These are phyloP conservation scores for Coracopsis vasa DNA, from an alignment of 2,113 vertebrate species.

Conservation along the genomic window DNA sequence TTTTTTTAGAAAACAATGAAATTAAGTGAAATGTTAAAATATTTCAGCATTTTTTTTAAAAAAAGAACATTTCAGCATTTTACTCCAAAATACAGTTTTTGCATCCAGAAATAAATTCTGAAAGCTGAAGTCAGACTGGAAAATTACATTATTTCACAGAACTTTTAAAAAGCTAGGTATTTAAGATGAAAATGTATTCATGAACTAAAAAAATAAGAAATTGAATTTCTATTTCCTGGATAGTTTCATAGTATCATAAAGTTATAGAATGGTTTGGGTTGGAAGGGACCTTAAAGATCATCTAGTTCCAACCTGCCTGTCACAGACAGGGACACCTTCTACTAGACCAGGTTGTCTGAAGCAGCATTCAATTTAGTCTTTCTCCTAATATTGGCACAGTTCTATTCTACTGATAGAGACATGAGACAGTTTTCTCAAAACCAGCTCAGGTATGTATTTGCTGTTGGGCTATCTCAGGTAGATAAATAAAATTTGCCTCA, in stretches of 20 bases:
- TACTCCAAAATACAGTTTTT: neutral
- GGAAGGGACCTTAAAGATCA: neutral
- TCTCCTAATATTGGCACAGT: neutral
- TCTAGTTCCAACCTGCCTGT: neutral
- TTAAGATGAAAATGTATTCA: neutral
- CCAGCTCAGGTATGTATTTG: neutral
- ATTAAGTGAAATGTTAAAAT: neutral
- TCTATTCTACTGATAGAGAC: neutral
- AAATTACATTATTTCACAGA: neutral
- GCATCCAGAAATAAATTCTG: neutral
- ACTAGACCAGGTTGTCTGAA: neutral
- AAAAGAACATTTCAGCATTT: neutral
- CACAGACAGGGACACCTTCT: neutral
- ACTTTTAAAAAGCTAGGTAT: fast-evolving
- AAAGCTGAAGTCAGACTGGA: neutral
- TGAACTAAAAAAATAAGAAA: neutral
- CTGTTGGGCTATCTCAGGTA: neutral
- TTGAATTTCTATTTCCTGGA: neutral
- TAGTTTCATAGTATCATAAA: neutral
- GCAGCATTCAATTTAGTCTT: neutral
- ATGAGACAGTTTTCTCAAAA: neutral
- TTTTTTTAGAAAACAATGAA: neutral
- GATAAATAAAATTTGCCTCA: neutral
- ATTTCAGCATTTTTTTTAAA: neutral
- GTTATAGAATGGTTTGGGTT: neutral